Conservation (phyloP, 1,140 invertebrate genomes). For the Anastrepha obliqua region DNA sequence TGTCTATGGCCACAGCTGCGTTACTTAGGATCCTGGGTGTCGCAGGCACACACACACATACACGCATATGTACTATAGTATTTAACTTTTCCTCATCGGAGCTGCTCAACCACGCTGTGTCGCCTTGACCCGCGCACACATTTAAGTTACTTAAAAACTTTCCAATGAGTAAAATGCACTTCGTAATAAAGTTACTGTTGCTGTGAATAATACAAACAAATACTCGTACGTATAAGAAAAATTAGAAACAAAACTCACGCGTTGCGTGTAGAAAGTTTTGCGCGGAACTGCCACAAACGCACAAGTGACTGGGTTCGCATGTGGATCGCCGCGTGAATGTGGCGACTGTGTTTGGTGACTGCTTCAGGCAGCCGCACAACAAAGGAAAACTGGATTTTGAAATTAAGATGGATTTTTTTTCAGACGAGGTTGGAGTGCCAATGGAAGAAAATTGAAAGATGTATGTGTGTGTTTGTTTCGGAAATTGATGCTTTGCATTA, state of each 20-base stretch:
- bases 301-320: background rate
- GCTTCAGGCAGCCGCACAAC: background rate
- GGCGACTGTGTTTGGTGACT: background rate
- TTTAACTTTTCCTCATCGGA: background rate
- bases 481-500: too few relatives aligned
- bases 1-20: background rate
- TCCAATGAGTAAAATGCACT: constrained; percentile 36
- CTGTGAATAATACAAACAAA: background rate
- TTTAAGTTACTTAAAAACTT: constrained; percentile 47
- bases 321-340: background rate
- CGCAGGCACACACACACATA: background rate
- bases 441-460: too few relatives aligned
- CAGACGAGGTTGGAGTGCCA: too few relatives aligned
- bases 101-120: background rate
- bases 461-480: too few relatives aligned
- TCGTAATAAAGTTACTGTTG: constrained; percentile 6
- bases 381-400: too few relatives aligned
- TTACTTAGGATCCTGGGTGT: background rate
- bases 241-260: constrained; percentile 39
- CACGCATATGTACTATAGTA: background rate
- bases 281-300: background rate
- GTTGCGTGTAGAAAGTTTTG: constrained; percentile 3
- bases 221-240: background rate
- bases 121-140: constrained; percentile 29
- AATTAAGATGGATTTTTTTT: too few relatives aligned